Evolutionary conservation across 2,797 vertebrate species (phyloP).

Genomic region (Dermochelys coriacea): DNA sequence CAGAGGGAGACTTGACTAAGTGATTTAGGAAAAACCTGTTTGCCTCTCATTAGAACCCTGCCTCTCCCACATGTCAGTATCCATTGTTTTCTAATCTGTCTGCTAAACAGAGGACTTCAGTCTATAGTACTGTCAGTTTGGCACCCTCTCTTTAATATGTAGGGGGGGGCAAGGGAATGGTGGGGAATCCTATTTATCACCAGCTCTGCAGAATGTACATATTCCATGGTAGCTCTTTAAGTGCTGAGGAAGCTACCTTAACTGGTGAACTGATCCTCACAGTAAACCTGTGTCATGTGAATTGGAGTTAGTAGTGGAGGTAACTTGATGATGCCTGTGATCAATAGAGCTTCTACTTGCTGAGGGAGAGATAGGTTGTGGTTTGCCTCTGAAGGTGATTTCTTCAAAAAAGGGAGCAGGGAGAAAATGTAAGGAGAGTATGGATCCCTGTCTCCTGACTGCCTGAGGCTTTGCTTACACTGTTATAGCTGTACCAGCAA

Average conservation of each 20-base stretch:
- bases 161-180: not conserved
- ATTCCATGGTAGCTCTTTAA: not conserved
- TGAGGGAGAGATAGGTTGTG: not conserved
- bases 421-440: not conserved
- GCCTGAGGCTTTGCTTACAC: not conserved
- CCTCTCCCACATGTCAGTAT: not conserved
- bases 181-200: not conserved
- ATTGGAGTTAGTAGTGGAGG: not conserved
- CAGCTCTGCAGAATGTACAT: not conserved
- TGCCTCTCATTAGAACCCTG: not conserved
- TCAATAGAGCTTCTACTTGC: not conserved
- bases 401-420: not conserved
- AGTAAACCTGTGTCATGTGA: not conserved
- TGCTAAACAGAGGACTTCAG: not conserved
- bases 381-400: not conserved
- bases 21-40: constrained; percentile 8
- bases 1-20: not conserved
- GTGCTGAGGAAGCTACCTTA: not conserved
- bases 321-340: not conserved
- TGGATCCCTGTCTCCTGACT: too few relatives aligned
- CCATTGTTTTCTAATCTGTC: not conserved
- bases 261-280: not conserved
- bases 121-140: not conserved
- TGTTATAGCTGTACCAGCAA: not conserved
- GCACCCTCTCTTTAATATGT: not conserved